Base-by-base conservation (phyloP, 2,888 invertebrate genomes). In the Agonopterix heracliana region DNA sequence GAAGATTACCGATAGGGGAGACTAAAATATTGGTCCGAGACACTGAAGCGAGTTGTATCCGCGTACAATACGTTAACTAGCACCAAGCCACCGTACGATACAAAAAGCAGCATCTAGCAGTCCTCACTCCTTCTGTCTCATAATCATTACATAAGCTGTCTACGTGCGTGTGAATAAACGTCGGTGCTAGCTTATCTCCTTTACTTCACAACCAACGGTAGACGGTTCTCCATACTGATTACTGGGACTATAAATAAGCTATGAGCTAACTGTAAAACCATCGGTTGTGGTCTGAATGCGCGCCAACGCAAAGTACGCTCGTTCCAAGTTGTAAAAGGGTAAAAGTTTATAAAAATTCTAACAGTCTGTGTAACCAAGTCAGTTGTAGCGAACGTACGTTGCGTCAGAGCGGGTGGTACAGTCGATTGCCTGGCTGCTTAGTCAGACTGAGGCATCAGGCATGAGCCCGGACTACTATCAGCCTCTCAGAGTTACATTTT, bases 11-110 rank as follows among this genome's bases (percentile, higher is more conserved):
- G 73, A 74, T 76, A 75, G 78, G 71, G 17, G 79, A 79, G 80
- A 81, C 68, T 78, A 82, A 77, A 78, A 81, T 76, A 81, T 88
- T 88, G 88, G 88, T 88, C 88, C 88, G 83, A 87, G 83, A 86
- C 84, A 79, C 82, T 78, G 82, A 87, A 87, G 88, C 87, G 73
- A 82, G 77, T 71, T 71, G 72, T 69, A 74, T 80, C 74, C 74
- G 79, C 79, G 72, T 70, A 77, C 67, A 69, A 75, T 72, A 73
- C 66, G 71, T 71, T 78, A 64, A 77, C 81, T 84, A 86, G 86
- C 87, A 86, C 85, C 87, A 85, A 87, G 87, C 87, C 84, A 81
- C 81, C 80, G 79, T 79, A 85, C 80, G 72, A 74, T 63, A 71
- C 71, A 71, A 63, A 63, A 80, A 79, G 80, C 78, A 67, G 71